Percentiles rank a stretch among this genome's conserved stretches.
These are phyloP conservation scores for Venustaconcha ellipsiformis DNA, from an alignment of 1,140 invertebrate species.

Conservation along the genomic window DNA sequence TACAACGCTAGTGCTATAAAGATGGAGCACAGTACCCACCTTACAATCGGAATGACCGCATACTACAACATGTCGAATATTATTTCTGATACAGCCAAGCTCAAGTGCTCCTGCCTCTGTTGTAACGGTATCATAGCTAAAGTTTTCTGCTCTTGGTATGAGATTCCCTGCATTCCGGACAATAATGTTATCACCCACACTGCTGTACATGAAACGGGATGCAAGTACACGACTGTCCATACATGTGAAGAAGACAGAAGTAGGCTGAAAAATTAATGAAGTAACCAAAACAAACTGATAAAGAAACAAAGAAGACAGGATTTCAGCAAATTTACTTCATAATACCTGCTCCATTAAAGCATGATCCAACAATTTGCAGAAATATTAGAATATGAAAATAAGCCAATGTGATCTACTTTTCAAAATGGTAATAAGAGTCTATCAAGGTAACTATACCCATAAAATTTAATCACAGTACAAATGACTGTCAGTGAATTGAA, in stretches of 20 bases:
- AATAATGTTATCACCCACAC: constrained; percentile 97
- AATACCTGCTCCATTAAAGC: too few relatives aligned
- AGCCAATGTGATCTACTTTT: too few relatives aligned
- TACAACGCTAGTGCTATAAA: not conserved
- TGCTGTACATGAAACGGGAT: constrained; percentile 93
- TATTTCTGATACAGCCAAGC: constrained; percentile 92
- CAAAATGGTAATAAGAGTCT: too few relatives aligned
- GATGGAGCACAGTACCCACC: constrained; percentile 61
- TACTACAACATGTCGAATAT: constrained; percentile 93
- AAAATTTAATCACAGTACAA: too few relatives aligned
- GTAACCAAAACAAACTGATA: too few relatives aligned
- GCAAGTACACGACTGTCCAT: constrained; percentile 98
- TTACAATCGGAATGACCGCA: constrained; percentile 98
- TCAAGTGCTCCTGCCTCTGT: constrained; percentile 94
- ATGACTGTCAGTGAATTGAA: too few relatives aligned
- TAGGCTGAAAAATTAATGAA: constrained; percentile 77
- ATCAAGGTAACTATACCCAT: too few relatives aligned
- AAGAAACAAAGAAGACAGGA: too few relatives aligned
- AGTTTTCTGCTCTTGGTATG: constrained; percentile 49
- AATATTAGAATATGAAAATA: too few relatives aligned
- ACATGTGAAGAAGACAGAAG: constrained; percentile 96
- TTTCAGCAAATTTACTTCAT: too few relatives aligned
- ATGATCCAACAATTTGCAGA: too few relatives aligned
- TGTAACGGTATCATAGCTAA: constrained; percentile 56
- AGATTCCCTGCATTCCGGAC: constrained; percentile 89